Conservation (phyloP, 2,797 vertebrate genomes). For the Chrosomus eos region DNA sequence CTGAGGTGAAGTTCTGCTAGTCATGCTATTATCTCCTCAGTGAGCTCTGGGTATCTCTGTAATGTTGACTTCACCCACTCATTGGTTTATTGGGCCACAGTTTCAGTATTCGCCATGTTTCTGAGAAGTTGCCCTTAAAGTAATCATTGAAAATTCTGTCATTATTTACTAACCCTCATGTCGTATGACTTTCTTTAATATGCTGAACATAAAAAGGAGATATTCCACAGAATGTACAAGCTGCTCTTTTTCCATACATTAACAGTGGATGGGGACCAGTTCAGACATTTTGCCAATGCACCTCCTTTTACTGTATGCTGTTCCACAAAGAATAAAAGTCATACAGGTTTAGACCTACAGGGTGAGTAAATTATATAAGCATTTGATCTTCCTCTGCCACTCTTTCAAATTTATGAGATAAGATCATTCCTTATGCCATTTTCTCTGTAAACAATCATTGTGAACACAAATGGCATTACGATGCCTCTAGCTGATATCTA, state of each 20-base stretch:
- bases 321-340: background rate
- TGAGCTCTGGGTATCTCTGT: background rate
- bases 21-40: background rate
- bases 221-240: background rate
- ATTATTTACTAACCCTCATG: background rate
- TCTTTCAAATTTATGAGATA: background rate
- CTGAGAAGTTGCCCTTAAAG: background rate
- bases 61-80: background rate
- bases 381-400: background rate
- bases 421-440: background rate
- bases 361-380: background rate
- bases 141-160: background rate
- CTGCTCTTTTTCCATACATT: conserved; percentile 3
- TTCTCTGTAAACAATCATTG: background rate
- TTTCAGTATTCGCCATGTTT: background rate
- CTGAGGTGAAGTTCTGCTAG: background rate
- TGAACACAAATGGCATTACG: background rate
- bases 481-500: conserved; percentile 5
- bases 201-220: background rate
- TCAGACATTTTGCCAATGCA: background rate
- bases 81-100: background rate
- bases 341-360: background rate
- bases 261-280: background rate
- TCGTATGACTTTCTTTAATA: background rate
- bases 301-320: background rate